Conservation (phyloP, 2,888 invertebrate genomes). For the Bugula neritina region DNA sequence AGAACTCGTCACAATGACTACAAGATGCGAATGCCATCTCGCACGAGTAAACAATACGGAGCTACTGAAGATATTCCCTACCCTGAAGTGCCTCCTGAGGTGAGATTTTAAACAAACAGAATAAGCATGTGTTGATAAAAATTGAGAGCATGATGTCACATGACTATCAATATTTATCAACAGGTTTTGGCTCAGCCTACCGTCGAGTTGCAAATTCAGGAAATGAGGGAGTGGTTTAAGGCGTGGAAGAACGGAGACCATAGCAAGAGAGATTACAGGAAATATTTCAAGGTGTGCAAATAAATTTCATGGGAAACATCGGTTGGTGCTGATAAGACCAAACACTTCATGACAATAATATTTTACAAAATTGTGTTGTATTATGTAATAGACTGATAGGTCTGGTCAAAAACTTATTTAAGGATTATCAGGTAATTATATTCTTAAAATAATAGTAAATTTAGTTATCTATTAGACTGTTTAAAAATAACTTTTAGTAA, state of each 20-base stretch:
- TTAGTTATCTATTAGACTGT: too few relatives aligned
- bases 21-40: slow-evolving; percentile 9
- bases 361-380: too few relatives aligned
- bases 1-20: slow-evolving; percentile 29
- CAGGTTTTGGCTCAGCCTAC: slow-evolving; percentile 31
- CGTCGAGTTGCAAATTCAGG: slow-evolving; percentile 35
- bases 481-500: too few relatives aligned
- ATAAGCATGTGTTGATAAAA: too few relatives aligned
- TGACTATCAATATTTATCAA: background rate
- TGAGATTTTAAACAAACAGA: background rate
- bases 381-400: too few relatives aligned
- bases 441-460: too few relatives aligned
- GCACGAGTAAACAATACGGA: background rate
- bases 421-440: too few relatives aligned
- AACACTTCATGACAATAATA: too few relatives aligned
- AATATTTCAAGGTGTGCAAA: slow-evolving; percentile 34
- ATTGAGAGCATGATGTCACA: background rate
- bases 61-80: slow-evolving; percentile 27
- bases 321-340: background rate
- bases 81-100: slow-evolving; percentile 26
- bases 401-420: too few relatives aligned
- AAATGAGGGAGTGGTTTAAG: slow-evolving; percentile 37
- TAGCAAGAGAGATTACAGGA: slow-evolving; percentile 32
- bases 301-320: background rate
- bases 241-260: slow-evolving; percentile 32